phyloP scores from a whole-genome alignment of 2,888 invertebrate species.

The Chironomus riparius region DNA sequence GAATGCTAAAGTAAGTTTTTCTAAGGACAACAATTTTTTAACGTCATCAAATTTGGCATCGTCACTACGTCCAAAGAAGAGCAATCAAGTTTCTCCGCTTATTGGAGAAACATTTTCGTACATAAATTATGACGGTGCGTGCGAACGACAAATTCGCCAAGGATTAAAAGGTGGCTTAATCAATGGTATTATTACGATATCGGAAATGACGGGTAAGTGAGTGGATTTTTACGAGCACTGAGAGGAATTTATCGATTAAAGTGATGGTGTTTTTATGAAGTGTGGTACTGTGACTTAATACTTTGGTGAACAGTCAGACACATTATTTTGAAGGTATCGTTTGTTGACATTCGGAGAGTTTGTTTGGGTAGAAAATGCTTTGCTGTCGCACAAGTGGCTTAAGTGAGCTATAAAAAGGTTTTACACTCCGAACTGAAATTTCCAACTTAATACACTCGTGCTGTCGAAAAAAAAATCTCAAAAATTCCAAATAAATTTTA shows the following conservation, averaged over 20 bases:
- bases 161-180: conserved; percentile 18
- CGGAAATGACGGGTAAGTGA: conserved; percentile 24
- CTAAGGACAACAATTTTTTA: conserved; percentile 16
- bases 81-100: conserved; percentile 22
- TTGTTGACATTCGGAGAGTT: too few relatives aligned
- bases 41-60: conserved; percentile 21
- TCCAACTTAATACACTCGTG: too few relatives aligned
- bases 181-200: conserved; percentile 24
- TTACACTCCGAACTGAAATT: too few relatives aligned
- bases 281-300: too few relatives aligned
- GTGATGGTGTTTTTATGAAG: not conserved
- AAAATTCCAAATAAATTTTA: too few relatives aligned
- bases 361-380: too few relatives aligned
- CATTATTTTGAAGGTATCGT: too few relatives aligned
- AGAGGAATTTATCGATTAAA: not conserved
- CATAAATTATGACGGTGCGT: conserved; percentile 24
- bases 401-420: too few relatives aligned
- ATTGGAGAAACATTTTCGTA: not conserved
- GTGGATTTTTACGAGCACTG: not conserved
- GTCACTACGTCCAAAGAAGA: conserved; percentile 13
- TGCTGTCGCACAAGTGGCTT: too few relatives aligned
- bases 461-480: too few relatives aligned
- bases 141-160: conserved; percentile 22
- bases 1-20: not conserved
- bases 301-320: too few relatives aligned